These are phyloP conservation scores for Amiota minor DNA, from an alignment of 2,888 invertebrate species.

Conservation along the genomic window DNA sequence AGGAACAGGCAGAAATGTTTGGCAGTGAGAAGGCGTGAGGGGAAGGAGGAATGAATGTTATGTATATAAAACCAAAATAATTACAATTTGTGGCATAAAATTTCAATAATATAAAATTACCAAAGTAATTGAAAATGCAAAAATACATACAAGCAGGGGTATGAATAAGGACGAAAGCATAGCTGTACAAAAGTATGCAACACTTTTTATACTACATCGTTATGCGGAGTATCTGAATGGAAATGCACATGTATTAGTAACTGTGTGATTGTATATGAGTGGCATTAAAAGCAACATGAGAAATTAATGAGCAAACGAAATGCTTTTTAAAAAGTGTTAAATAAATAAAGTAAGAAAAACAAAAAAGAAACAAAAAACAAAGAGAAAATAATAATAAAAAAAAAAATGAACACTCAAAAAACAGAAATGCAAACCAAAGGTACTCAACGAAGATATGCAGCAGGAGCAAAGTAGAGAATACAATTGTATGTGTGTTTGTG, in stretches of 20 bases:
- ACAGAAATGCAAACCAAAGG: too few species aligned
- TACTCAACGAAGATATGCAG: too few species aligned
- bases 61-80: slow-evolving; percentile 51
- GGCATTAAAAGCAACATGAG: slow-evolving; percentile 62
- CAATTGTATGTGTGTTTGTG: too few species aligned
- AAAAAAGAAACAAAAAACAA: slow-evolving; percentile 9
- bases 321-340: slow-evolving; percentile 66
- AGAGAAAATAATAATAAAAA: background rate
- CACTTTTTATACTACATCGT: slow-evolving; percentile 3
- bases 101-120: slow-evolving; percentile 69
- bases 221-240: background rate
- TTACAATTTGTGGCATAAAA: slow-evolving; percentile 64
- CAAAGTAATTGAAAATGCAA: slow-evolving; percentile 64
- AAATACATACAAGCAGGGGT: slow-evolving; percentile 22
- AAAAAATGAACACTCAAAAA: background rate
- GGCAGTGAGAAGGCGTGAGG: slow-evolving; percentile 13
- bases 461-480: too few species aligned
- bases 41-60: slow-evolving; percentile 2
- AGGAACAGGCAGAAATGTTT: background rate
- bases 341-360: slow-evolving; percentile 57
- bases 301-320: slow-evolving; percentile 64
- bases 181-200: slow-evolving; percentile 35
- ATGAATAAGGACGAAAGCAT: background rate
- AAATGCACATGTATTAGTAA: background rate
- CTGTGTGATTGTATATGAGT: slow-evolving; percentile 9